These are phyloP conservation scores for Lethocerus indicus DNA, from an alignment of 1,140 invertebrate species.

Conservation along the genomic window DNA sequence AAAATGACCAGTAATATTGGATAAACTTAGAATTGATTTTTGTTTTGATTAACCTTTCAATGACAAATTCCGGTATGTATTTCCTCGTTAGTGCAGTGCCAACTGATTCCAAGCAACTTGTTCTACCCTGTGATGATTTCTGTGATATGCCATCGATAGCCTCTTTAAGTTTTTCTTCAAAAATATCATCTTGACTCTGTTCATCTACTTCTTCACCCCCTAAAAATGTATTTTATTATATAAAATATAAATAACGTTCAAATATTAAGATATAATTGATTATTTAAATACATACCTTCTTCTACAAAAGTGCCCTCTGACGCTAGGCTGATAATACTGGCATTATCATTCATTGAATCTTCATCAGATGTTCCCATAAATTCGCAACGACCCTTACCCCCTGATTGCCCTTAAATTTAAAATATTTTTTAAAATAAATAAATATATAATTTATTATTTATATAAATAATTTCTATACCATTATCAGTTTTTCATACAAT, in stretches of 20 bases:
- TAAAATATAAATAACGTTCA: too few relatives aligned
- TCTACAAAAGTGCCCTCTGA: constrained; percentile 46
- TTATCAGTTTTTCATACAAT: too few relatives aligned
- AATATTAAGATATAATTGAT: too few relatives aligned
- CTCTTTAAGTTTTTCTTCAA: constrained; percentile 78
- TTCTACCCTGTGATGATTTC: constrained; percentile 68
- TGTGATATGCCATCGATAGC: constrained; percentile 69
- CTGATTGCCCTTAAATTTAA: too few relatives aligned
- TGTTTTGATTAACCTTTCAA: constrained; percentile 32
- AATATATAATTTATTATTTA: background rate
- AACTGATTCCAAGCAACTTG: constrained; percentile 50
- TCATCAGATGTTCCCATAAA: constrained; percentile 37
- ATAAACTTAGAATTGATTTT: constrained; percentile 11
- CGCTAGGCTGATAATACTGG: constrained; percentile 42
- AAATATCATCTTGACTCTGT: constrained; percentile 48
- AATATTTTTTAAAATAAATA: background rate
- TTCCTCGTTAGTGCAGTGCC: constrained; percentile 60
- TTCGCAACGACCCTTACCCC: constrained; percentile 9
- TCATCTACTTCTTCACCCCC: constrained; percentile 23
- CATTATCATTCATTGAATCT: constrained; percentile 49
- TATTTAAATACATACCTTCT: too few relatives aligned
- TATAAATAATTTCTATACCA: too few relatives aligned
- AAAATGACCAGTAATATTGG: too few relatives aligned
- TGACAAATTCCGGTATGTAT: constrained; percentile 59
- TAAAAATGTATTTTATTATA: too few relatives aligned